Evolutionary conservation across 2,797 vertebrate species (phyloP).

Genomic region (Enteromius unitaeniatus): DNA sequence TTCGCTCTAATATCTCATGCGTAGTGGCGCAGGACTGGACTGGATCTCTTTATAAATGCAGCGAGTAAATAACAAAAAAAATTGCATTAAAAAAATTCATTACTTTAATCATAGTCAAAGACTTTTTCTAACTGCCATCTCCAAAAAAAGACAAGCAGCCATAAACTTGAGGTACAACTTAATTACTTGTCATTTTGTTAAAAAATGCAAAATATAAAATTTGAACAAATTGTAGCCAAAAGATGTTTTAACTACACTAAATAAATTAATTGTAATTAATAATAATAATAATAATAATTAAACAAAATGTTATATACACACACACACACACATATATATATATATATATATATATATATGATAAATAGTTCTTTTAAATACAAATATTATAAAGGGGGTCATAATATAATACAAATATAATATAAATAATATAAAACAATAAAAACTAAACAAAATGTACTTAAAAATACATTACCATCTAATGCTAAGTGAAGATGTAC

Average conservation of each 20-base stretch:
- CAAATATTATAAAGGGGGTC: too few species aligned
- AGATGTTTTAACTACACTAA: not conserved
- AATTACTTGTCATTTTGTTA: not conserved
- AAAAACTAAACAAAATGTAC: too few species aligned
- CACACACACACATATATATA: too few species aligned
- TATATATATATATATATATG: too few species aligned
- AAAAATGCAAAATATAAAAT: not conserved
- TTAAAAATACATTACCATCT: not conserved
- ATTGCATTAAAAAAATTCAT: not conserved
- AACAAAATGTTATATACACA: too few species aligned
- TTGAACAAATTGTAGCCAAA: not conserved
- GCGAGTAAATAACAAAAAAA: not conserved
- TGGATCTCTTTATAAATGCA: not conserved
- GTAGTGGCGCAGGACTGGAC: not conserved
- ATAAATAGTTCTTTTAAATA: too few species aligned
- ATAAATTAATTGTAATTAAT: not conserved
- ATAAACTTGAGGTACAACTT: not conserved
- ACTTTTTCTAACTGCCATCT: not conserved
- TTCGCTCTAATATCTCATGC: not conserved
- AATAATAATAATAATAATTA: too few species aligned
- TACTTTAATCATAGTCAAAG: not conserved
- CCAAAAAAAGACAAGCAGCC: not conserved
- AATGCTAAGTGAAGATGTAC: not conserved
- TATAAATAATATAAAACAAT: not conserved
- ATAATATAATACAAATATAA: too few species aligned